phyloP scores from a whole-genome alignment of 2,113 vertebrate species.

The Leptobrachium leishanense region DNA sequence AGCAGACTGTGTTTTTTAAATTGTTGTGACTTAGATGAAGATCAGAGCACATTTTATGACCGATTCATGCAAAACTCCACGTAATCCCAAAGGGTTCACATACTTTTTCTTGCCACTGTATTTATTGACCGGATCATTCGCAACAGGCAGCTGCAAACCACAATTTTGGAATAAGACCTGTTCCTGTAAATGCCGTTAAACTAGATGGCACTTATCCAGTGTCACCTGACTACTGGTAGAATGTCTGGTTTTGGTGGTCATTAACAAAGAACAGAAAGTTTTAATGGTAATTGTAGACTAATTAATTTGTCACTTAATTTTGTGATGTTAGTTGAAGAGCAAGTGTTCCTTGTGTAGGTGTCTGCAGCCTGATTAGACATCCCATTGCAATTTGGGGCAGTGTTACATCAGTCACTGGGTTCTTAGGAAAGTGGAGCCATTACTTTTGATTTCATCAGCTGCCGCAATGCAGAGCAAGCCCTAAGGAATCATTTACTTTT shows the following conservation, averaged over 20 bases:
- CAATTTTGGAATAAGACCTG: not conserved
- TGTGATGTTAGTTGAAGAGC: too few relatives aligned
- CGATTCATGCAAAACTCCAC: too few relatives aligned
- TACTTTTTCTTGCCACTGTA: too few relatives aligned
- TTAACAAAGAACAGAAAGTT: not conserved
- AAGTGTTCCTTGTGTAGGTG: too few relatives aligned
- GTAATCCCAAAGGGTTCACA: too few relatives aligned
- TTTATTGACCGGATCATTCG: not conserved
- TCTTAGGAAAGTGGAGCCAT: not conserved
- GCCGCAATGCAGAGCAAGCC: not conserved
- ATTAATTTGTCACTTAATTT: too few relatives aligned
- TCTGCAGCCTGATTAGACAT: too few relatives aligned
- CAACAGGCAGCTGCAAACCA: not conserved
- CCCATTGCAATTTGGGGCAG: too few relatives aligned
- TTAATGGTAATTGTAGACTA: not conserved
- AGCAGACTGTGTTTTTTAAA: too few relatives aligned
- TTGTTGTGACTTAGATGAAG: too few relatives aligned
- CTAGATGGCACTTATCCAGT: not conserved
- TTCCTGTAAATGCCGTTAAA: not conserved
- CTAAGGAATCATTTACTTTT: slow-evolving; percentile 3
- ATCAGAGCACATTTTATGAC: too few relatives aligned
- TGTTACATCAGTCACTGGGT: not conserved
- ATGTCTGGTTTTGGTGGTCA: not conserved
- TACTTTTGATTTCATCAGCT: slow-evolving; percentile 21
- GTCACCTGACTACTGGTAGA: not conserved